Conservation (phyloP, 2,888 invertebrate species). For the Andrena hattorfiana region DNA sequence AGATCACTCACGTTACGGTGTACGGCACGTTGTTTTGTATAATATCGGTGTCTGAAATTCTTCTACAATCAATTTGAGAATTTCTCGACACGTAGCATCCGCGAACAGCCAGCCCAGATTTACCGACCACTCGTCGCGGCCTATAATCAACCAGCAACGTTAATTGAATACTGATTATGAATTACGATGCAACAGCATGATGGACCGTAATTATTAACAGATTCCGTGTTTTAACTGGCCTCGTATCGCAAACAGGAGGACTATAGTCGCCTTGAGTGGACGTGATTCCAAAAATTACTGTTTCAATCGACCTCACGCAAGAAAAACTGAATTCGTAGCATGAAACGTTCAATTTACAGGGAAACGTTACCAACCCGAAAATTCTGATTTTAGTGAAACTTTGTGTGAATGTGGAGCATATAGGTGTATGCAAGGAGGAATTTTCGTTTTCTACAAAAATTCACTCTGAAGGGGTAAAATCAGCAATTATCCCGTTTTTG, state of each 20-base stretch:
- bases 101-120: constrained; percentile 52
- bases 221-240: constrained; percentile 59
- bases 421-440: no score
- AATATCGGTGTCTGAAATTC: no score
- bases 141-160: constrained; percentile 77
- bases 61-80: constrained; percentile 24
- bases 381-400: no score
- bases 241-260: constrained; percentile 37
- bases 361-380: no score
- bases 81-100: constrained; percentile 38
- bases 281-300: neutral
- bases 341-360: neutral
- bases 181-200: constrained; percentile 72
- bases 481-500: no score
- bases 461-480: no score
- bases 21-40: no score
- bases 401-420: no score
- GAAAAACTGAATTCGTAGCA: neutral
- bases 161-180: constrained; percentile 80
- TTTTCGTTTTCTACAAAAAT: no score
- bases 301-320: neutral
- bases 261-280: constrained; percentile 30
- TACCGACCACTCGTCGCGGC: constrained; percentile 63
- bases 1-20: no score
- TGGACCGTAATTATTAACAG: constrained; percentile 78